Conservation (phyloP, 2,797 vertebrate species). For the Basileuterus tristriatus region DNA sequence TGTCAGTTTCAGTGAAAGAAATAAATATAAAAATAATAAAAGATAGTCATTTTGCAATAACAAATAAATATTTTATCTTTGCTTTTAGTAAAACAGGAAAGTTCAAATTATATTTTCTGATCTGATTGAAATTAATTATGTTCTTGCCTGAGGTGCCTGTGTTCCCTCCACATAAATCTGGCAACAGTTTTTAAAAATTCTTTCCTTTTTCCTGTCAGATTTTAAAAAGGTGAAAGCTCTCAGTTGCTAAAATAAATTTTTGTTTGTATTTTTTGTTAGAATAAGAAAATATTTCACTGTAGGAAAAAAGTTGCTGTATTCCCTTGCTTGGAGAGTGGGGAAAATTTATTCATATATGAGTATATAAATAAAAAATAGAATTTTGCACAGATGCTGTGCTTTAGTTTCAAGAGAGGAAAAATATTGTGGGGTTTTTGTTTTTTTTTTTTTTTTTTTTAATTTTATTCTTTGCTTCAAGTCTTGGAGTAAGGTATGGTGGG, state of each 20-base stretch:
- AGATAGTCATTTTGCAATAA: neutral
- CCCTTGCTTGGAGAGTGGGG: neutral
- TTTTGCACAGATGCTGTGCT: neutral
- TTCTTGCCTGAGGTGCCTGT: neutral
- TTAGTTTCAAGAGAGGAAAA: neutral
- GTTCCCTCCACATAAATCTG: neutral
- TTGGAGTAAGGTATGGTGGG: neutral
- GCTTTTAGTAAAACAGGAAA: neutral
- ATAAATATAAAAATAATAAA: neutral
- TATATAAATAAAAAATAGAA: neutral
- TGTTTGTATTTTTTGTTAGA: neutral
- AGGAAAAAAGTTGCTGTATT: neutral
- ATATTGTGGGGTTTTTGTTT: neutral
- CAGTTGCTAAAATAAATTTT: neutral
- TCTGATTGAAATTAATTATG: neutral
- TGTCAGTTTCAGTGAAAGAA: neutral
- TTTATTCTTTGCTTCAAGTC: neutral
- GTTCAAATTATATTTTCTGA: neutral
- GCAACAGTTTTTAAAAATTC: neutral
- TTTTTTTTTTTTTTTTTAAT: neutral
- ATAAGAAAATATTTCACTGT: neutral
- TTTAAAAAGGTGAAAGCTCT: neutral
- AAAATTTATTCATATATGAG: neutral
- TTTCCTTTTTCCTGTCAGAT: neutral
- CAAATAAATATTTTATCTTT: conserved; percentile 9